Conservation (phyloP, 2,888 invertebrate genomes). For the Chaetogeoica ovagalla region DNA sequence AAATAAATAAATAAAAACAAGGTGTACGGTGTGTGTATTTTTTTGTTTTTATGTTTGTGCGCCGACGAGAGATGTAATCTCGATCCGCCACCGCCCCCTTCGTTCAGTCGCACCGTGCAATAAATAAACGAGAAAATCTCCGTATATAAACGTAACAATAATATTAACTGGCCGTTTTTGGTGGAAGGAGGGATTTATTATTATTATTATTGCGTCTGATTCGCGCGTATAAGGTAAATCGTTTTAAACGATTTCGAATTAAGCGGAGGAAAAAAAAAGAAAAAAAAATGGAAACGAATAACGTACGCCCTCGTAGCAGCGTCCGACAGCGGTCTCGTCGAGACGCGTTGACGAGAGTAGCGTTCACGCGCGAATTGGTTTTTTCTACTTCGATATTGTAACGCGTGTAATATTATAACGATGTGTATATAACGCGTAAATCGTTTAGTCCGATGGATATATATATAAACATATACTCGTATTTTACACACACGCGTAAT, state of each 20-base stretch:
- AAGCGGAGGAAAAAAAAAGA: too few relatives aligned
- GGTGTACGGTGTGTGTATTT: background rate
- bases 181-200: background rate
- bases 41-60: background rate
- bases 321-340: too few relatives aligned
- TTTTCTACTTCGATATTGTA: constrained; percentile 16
- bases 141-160: constrained; percentile 11
- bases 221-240: background rate
- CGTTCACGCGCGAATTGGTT: background rate
- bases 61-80: constrained; percentile 35
- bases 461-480: background rate
- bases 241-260: constrained; percentile 42
- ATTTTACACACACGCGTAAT: too few relatives aligned
- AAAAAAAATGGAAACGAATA: too few relatives aligned
- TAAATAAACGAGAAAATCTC: constrained; percentile 50
- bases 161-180: constrained; percentile 37
- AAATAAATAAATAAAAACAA: constrained; percentile 49
- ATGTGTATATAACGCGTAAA: constrained; percentile 1
- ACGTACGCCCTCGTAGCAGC: constrained; percentile 1
- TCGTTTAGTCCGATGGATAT: background rate
- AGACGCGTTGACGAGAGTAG: too few relatives aligned
- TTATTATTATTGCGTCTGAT: background rate
- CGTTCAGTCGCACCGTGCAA: constrained; percentile 19
- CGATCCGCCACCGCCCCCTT: constrained; percentile 36
- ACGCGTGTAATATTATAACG: constrained; percentile 2